Percentiles rank a stretch among this genome's conserved stretches.
Conservation (phyloP, 2,888 invertebrate genomes). For the Cheilosia vernalis region DNA sequence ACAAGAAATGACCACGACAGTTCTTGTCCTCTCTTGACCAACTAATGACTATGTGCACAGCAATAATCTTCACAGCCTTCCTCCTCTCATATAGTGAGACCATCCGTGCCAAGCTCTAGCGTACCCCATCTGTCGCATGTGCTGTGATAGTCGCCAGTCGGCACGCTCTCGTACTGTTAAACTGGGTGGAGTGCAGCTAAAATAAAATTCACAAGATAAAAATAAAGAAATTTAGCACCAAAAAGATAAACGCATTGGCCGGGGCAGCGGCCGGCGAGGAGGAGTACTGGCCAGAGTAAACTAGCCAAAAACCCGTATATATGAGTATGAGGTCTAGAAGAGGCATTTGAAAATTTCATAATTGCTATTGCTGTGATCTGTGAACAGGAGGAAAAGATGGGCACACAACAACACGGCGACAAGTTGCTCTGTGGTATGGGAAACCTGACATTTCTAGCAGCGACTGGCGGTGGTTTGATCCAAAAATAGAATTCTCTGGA, state of each 20-base stretch:
- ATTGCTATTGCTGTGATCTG: slow-evolving; percentile 10
- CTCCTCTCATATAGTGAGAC: slow-evolving; percentile 32
- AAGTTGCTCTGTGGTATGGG: slow-evolving; percentile 30
- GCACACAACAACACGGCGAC: slow-evolving; percentile 12
- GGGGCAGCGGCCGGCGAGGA: background rate
- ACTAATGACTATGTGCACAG: slow-evolving; percentile 55
- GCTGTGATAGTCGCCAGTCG: slow-evolving; percentile 19
- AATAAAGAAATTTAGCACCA: slow-evolving; percentile 21
- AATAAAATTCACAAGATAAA: slow-evolving; percentile 33
- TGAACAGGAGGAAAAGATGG: slow-evolving; percentile 15
- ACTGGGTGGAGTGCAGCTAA: slow-evolving; percentile 52
- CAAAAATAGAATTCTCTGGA: slow-evolving; percentile 72
- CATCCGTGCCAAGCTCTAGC: slow-evolving; percentile 18
- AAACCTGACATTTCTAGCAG: slow-evolving; percentile 9
- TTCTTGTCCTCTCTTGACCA: slow-evolving; percentile 66
- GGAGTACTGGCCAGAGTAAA: slow-evolving; percentile 10
- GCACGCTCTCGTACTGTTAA: slow-evolving; percentile 58
- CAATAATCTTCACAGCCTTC: slow-evolving; percentile 45
- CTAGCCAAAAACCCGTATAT: slow-evolving; percentile 38
- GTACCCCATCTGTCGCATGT: slow-evolving; percentile 47
- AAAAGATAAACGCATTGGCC: too few species aligned
- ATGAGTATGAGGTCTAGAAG: slow-evolving; percentile 31
- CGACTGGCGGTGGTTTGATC: slow-evolving; percentile 40
- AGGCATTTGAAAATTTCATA: slow-evolving; percentile 66
- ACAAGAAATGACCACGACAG: slow-evolving; percentile 64